Conservation (phyloP, 2,797 vertebrate species). For the Geotrypetes seraphini region DNA sequence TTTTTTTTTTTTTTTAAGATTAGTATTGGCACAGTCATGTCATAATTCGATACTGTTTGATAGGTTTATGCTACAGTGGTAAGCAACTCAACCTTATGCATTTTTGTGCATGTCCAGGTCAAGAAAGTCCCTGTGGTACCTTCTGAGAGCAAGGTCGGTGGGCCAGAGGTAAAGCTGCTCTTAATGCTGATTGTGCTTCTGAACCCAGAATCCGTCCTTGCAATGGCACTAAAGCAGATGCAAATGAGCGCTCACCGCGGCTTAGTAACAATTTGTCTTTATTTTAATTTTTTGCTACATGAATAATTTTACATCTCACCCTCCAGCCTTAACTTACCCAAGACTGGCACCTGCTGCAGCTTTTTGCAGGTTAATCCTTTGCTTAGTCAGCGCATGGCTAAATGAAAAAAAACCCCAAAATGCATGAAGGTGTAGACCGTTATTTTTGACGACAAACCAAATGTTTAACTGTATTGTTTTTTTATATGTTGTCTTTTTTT, state of each 20-base stretch:
- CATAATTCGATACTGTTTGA: conserved; percentile 12
- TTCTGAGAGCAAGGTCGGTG: conserved; percentile 64
- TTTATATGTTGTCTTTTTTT: conserved; percentile 53
- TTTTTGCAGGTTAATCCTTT: conserved; percentile 50
- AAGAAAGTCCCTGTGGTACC: conserved; percentile 61
- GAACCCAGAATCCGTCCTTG: conserved; percentile 43
- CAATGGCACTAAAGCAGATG: conserved; percentile 46
- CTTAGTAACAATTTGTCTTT: conserved; percentile 33
- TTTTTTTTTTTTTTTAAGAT: too few relatives aligned
- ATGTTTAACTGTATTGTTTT: conserved; percentile 61
- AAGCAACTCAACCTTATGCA: conserved; percentile 44
- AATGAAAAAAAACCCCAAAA: conserved; percentile 49
- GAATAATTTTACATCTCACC: conserved; percentile 35
- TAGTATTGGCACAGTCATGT: background rate
- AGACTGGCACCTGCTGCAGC: conserved; percentile 43
- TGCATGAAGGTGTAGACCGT: conserved; percentile 54
- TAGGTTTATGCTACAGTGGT: conserved; percentile 15
- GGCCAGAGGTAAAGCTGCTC: conserved; percentile 69
- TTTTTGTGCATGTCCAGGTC: conserved; percentile 65
- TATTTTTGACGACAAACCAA: conserved; percentile 41
- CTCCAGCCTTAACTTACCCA: conserved; percentile 29
- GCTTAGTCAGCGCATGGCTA: conserved; percentile 59
- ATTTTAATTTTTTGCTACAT: conserved; percentile 42
- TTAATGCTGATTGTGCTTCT: conserved; percentile 45
- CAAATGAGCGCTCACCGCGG: conserved; percentile 34